Percentiles rank a stretch among this genome's conserved stretches.
Conservation (phyloP, 2,113 vertebrate genomes). For the Oceanodroma tethys region DNA sequence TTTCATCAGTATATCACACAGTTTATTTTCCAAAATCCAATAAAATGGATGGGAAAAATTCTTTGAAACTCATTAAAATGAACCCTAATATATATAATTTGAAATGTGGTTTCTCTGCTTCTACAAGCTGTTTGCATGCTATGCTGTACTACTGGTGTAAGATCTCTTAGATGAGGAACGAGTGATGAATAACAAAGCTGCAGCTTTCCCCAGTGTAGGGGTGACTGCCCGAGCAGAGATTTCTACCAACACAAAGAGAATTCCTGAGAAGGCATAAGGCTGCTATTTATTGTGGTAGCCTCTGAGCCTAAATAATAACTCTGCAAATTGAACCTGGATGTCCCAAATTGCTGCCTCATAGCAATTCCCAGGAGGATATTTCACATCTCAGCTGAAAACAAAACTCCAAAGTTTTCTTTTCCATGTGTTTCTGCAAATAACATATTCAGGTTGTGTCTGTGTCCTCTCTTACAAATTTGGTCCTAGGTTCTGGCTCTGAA, state of each 20-base stretch:
- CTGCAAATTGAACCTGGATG: background rate
- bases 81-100: conserved; percentile 15
- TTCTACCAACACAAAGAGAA: background rate
- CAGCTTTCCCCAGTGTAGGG: background rate
- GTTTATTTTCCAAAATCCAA: conserved; percentile 35
- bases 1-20: background rate
- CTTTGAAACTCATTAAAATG: background rate
- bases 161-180: background rate
- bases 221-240: background rate
- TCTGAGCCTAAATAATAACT: background rate
- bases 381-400: background rate
- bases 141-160: background rate
- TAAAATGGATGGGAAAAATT: background rate
- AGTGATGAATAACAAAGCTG: background rate
- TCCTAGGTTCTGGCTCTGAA: background rate
- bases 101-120: background rate
- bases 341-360: background rate
- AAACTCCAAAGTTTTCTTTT: background rate
- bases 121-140: conserved; percentile 22
- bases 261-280: background rate
- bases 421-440: background rate
- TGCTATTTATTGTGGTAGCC: background rate
- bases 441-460: background rate
- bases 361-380: background rate
- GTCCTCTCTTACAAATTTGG: background rate